phyloP scores from a whole-genome alignment of 2,113 vertebrate genomes.

The Taxidea taxus region DNA sequence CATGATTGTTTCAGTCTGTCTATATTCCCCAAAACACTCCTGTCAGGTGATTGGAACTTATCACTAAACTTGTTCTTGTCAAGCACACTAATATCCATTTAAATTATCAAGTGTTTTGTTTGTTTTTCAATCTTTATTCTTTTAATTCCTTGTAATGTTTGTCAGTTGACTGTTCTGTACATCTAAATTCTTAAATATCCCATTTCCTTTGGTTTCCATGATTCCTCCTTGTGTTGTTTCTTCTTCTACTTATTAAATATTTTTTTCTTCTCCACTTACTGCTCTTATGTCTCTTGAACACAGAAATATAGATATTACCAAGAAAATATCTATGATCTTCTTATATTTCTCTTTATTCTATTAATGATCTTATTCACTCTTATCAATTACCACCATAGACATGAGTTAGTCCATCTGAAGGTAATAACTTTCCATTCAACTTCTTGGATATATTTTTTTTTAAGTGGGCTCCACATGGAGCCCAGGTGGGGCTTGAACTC shows the following conservation, averaged over 20 bases:
- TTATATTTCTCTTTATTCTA: not conserved
- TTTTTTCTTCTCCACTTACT: not conserved
- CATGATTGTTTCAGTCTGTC: not conserved
- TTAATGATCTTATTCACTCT: not conserved
- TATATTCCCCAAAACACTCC: not conserved
- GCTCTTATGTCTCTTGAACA: not conserved
- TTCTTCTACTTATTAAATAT: not conserved
- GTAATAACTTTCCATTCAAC: not conserved
- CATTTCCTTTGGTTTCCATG: not conserved
- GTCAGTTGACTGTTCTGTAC: not conserved
- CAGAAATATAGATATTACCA: not conserved
- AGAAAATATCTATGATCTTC: not conserved
- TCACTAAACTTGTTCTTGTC: not conserved
- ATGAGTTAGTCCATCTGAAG: not conserved
- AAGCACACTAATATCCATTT: not conserved
- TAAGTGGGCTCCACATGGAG: not conserved
- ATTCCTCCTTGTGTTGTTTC: not conserved
- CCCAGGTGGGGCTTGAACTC: not conserved
- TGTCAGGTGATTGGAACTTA: not conserved
- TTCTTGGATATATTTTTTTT: not conserved
- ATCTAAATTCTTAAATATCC: not conserved
- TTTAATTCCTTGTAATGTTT: not conserved
- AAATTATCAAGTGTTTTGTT: not conserved
- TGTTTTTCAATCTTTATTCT: not conserved
- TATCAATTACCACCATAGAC: not conserved